These are phyloP conservation scores for Ageneiosus marmoratus DNA, from an alignment of 2,113 vertebrate species.

Conservation along the genomic window DNA sequence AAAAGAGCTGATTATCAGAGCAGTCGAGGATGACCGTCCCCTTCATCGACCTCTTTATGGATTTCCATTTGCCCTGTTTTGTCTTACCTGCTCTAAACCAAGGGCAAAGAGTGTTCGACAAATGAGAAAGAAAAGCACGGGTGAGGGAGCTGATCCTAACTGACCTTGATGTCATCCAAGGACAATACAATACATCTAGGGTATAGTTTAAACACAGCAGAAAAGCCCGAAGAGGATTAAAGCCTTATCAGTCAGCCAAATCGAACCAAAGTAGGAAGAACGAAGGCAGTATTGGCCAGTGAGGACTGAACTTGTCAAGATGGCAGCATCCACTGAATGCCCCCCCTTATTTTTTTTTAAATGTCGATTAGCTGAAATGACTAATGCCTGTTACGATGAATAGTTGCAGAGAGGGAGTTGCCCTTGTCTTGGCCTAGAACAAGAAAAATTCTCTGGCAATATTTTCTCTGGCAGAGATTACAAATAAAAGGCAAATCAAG, in stretches of 20 bases:
- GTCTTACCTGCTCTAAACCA: conserved; percentile 3
- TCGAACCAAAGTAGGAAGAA: conserved; percentile 6
- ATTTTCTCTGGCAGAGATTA: conserved; percentile 37
- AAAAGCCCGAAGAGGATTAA: conserved; percentile 20
- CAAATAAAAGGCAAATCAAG: conserved; percentile 5
- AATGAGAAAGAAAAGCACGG: neutral
- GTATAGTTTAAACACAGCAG: conserved; percentile 3
- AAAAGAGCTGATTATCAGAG: neutral
- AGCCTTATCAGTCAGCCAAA: conserved; percentile 28
- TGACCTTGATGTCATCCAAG: conserved; percentile 60
- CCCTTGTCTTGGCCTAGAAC: conserved; percentile 19
- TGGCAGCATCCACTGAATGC: conserved; percentile 1
- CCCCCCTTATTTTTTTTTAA: neutral
- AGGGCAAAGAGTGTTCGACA: conserved; percentile 37
- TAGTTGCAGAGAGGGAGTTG: conserved; percentile 41
- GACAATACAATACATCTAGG: neutral
- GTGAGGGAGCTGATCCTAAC: conserved; percentile 63
- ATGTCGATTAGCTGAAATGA: conserved; percentile 19
- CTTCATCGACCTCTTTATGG: conserved; percentile 41
- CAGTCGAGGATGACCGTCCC: conserved; percentile 2
- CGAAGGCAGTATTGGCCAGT: conserved; percentile 24
- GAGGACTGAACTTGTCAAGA: conserved; percentile 44
- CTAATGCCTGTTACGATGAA: conserved; percentile 12
- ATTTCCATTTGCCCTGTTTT: conserved; percentile 41
- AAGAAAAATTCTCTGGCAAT: conserved; percentile 38